Evolutionary conservation across 2,888 invertebrate genomes (phyloP).

Genomic region (Lathronympha strigana): DNA sequence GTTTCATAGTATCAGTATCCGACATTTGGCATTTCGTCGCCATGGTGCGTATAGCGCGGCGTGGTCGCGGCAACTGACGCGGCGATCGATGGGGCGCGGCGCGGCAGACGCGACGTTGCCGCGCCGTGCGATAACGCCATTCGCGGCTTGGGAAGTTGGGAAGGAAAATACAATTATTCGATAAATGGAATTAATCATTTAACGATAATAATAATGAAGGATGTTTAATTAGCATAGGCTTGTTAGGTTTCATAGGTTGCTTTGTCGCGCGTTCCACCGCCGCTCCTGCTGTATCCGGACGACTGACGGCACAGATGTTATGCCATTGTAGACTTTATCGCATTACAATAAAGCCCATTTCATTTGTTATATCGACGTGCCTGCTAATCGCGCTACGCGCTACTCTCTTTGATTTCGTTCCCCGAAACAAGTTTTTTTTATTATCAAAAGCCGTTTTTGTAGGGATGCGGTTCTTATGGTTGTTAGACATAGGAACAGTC

Average conservation of each 20-base stretch:
- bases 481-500: too few species aligned
- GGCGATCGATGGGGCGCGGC: conserved; percentile 46
- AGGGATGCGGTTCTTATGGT: too few species aligned
- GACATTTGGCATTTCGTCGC: conserved; percentile 40
- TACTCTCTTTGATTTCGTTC: too few species aligned
- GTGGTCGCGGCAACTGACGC: conserved; percentile 39
- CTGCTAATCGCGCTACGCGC: too few species aligned
- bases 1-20: conserved; percentile 42
- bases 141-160: background rate
- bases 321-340: background rate
- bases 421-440: too few species aligned
- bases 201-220: background rate
- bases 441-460: too few species aligned
- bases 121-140: conserved; percentile 27
- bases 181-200: background rate
- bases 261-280: background rate
- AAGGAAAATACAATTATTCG: background rate
- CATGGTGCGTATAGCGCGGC: conserved; percentile 43
- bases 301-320: background rate
- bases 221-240: background rate
- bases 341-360: background rate
- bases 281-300: background rate
- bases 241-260: background rate
- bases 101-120: conserved; percentile 53
- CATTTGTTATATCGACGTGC: background rate